A percentile compares a stretch with the other conserved stretches of the same genome.
These are phyloP conservation scores for Dermatemys mawii DNA, from an alignment of 2,113 vertebrate species.

Conservation along the genomic window DNA sequence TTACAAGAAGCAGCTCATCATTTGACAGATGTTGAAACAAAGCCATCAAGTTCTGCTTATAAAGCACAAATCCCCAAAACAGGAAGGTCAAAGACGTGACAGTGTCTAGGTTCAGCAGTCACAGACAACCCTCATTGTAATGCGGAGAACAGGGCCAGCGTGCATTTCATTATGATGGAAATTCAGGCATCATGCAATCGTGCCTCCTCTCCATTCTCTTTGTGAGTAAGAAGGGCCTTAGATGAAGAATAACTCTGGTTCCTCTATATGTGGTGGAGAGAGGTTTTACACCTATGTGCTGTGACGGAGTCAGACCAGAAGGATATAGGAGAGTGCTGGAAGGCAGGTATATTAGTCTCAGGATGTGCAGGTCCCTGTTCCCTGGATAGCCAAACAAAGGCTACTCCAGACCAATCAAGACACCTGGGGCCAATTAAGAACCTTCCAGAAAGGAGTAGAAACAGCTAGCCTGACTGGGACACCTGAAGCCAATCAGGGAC, in stretches of 20 bases:
- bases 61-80: not conserved
- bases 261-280: not conserved
- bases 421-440: no score
- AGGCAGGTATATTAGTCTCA: no score
- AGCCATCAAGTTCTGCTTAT: not conserved
- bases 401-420: no score
- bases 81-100: constrained; percentile 47
- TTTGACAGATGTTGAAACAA: constrained; percentile 39
- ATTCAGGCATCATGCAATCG: not conserved
- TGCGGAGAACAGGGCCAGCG: not conserved
- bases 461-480: no score
- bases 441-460: no score
- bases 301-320: no score
- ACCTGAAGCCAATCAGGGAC: no score
- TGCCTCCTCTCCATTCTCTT: not conserved
- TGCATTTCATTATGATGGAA: constrained; percentile 7
- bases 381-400: no score
- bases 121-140: not conserved
- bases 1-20: not conserved
- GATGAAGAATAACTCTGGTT: not conserved
- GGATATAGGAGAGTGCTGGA: no score
- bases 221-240: not conserved
- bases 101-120: not conserved
- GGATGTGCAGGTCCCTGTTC: no score
- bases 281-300: not conserved